Base-by-base conservation (phyloP, 2,113 vertebrate species). In the Syngnathus typhle region DNA sequence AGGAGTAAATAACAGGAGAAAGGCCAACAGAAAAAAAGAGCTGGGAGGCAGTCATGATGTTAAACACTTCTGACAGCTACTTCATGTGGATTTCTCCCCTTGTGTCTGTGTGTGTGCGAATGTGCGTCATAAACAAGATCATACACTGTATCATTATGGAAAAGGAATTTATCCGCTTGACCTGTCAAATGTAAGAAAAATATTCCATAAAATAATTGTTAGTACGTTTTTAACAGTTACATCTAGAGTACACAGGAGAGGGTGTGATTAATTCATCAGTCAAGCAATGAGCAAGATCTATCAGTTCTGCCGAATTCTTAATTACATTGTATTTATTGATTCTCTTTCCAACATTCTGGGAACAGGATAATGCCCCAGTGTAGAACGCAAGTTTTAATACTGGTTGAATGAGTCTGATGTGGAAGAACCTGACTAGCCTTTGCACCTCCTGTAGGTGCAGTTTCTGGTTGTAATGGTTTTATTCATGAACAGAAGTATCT, bases 21-120 rank as follows among this genome's bases (percentile, higher is more conserved):
- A 83, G 77, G 83, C 80, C 72, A 81, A 68, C 61, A 44, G 52
- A 78, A 64, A 70, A 41, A 70, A 79, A 75, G 77, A 75, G 77
- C 82, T 76, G 43, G 71, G 64, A 76, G 77, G 72, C 69, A 82
- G 67, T 71, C 1, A 1, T 79, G 82, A 87, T 27, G 67, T 15
- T n/a, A 0, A 85, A 39, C 66, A 11, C 39, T 72, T 51, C 52
- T 69, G 85, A 85, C 85, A 87, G 69, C 60, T 62, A 60, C 75
- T 76, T 77, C 78, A 79, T 75, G 76, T 80, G 51, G 69, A 73
- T 76, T 71, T 37, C 43, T 43, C 56, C 65, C 63, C 73, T 32
- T 60, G 56, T 46, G 5, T 68, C 61, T 63, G 43, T 64, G 69
- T 59, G 39, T 68, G 49, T 41, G 36, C 64, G 71, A 52, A 47